These are phyloP conservation scores for Ameiurus melas DNA, from an alignment of 2,113 vertebrate species.

Conservation along the genomic window DNA sequence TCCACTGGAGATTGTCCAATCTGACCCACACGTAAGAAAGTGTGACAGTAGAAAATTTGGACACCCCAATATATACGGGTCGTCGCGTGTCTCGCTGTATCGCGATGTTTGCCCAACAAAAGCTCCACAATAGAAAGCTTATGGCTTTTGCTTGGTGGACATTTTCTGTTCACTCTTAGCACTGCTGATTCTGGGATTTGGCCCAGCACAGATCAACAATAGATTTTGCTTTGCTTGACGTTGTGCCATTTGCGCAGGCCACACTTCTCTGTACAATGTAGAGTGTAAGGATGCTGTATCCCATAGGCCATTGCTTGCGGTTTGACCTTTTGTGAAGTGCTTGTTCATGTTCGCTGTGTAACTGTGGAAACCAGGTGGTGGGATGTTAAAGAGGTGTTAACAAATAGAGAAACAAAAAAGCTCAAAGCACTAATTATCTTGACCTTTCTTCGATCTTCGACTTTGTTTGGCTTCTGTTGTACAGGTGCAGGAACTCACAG, in stretches of 20 bases:
- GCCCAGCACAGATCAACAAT: conserved; percentile 73
- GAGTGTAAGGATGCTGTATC: neutral
- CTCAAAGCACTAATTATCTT: neutral
- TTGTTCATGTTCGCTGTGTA: conserved; percentile 17
- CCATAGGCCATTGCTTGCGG: neutral
- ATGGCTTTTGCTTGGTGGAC: conserved; percentile 73
- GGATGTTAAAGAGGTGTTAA: neutral
- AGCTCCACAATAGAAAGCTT: conserved; percentile 68
- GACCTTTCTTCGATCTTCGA: neutral
- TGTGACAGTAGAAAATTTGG: conserved; percentile 67
- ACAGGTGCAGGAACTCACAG: neutral
- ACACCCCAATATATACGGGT: conserved; percentile 75
- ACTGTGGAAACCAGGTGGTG: conserved; percentile 41
- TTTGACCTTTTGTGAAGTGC: neutral
- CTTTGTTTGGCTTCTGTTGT: neutral
- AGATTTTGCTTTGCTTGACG: conserved; percentile 79
- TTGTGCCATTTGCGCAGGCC: conserved; percentile 59
- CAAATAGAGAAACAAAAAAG: neutral
- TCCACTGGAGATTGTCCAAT: conserved; percentile 72
- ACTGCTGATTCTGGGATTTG: conserved; percentile 80
- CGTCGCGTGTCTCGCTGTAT: conserved; percentile 35
- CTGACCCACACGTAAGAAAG: conserved; percentile 66
- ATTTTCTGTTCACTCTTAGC: conserved; percentile 63
- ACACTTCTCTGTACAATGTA: conserved; percentile 56
- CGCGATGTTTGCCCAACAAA: conserved; percentile 61